phyloP scores from a whole-genome alignment of 2,888 invertebrate genomes.

The Mechanitis messenoides region DNA sequence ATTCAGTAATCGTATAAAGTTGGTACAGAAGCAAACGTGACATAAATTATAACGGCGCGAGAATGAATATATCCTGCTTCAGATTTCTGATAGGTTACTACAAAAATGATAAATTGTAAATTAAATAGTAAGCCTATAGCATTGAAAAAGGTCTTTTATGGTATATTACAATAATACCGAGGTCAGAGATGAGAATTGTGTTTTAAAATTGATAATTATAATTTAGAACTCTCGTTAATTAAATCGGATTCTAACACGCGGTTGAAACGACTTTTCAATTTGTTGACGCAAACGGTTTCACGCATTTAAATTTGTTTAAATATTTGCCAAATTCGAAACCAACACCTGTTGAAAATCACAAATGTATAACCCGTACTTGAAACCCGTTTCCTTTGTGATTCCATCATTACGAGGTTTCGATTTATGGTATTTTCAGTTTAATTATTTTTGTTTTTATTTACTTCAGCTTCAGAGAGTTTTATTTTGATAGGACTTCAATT shows the following conservation, averaged over 20 bases:
- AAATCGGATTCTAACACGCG: neutral
- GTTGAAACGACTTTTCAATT: neutral
- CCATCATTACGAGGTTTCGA: neutral
- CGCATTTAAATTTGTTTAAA: constrained; percentile 32
- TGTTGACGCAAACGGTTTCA: neutral
- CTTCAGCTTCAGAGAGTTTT: no score
- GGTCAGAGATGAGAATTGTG: no score
- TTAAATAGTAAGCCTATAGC: no score
- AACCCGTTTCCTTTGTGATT: constrained; percentile 31
- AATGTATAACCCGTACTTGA: constrained; percentile 27
- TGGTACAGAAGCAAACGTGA: no score
- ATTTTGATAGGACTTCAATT: no score
- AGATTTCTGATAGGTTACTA: no score
- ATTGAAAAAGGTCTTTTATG: no score
- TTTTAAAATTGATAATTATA: neutral
- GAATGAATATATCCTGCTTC: no score
- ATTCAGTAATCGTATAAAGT: no score
- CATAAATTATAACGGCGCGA: no score
- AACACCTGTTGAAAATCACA: constrained; percentile 33
- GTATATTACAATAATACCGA: neutral
- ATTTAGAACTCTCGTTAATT: neutral
- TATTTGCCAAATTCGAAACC: constrained; percentile 25
- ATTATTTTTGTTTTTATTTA: no score
- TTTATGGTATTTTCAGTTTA: neutral
- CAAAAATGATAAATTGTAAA: no score